These are phyloP conservation scores for Cercopithecus hamlyni DNA, from an alignment of 2,797 vertebrate species.

Conservation along the genomic window DNA sequence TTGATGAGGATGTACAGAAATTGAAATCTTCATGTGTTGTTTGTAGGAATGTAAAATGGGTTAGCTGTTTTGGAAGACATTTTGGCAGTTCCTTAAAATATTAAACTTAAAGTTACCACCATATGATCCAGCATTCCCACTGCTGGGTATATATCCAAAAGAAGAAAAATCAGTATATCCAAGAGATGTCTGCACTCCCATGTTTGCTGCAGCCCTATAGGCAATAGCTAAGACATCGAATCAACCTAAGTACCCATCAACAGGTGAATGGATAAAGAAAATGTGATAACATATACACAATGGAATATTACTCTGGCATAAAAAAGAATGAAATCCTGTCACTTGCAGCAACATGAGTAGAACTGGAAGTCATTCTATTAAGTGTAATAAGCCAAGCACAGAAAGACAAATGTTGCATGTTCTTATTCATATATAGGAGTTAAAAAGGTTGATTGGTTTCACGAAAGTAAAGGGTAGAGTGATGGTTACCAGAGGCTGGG, in stretches of 20 bases:
- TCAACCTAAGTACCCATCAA: not conserved
- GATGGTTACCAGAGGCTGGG: not conserved
- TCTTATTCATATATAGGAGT: not conserved
- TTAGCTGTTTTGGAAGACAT: not conserved
- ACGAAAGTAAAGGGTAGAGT: not conserved
- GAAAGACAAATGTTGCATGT: not conserved
- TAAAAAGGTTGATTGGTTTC: not conserved
- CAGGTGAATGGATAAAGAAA: not conserved
- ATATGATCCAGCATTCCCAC: not conserved
- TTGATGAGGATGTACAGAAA: not conserved
- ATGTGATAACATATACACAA: not conserved
- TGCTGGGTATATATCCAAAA: not conserved
- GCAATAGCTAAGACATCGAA: not conserved
- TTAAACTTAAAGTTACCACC: not conserved
- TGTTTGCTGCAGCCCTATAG: not conserved
- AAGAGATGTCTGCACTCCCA: not conserved
- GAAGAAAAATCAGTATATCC: not conserved
- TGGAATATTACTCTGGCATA: not conserved
- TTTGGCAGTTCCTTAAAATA: slow-evolving; percentile 16
- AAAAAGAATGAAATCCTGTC: not conserved
- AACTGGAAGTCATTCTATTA: not conserved
- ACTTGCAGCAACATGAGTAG: not conserved
- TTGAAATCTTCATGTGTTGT: not conserved
- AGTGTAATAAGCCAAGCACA: not conserved
- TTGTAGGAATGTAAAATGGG: not conserved